phyloP scores from a whole-genome alignment of 92 coral and sea anemone genomes.

The Epizoanthus ramosus region DNA sequence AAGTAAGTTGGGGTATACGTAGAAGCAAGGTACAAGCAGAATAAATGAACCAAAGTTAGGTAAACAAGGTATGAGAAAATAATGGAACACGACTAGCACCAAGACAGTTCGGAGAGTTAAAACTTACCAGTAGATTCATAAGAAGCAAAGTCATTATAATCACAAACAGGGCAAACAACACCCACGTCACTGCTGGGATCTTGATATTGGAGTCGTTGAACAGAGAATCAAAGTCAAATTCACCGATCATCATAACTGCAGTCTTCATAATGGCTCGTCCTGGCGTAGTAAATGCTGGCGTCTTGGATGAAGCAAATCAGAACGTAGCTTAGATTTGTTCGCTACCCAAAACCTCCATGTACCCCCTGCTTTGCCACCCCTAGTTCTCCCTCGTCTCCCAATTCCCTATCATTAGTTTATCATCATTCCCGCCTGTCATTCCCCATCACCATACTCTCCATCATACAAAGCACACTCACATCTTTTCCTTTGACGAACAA shows the following conservation, averaged over 20 bases:
- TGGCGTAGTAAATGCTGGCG: constrained; percentile 68
- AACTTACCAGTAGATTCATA: constrained; percentile 90
- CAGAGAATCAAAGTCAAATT: constrained; percentile 83
- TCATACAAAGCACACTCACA: background rate
- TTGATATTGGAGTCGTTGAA: constrained; percentile 40
- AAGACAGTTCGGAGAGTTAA: background rate
- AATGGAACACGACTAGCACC: background rate
- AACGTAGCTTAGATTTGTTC: background rate
- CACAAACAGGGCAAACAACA: constrained; percentile 80
- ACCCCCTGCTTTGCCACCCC: no score
- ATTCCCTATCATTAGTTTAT: background rate
- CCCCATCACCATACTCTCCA: no score
- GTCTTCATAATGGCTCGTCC: constrained; percentile 87
- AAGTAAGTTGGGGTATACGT: background rate
- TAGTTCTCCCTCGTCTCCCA: background rate
- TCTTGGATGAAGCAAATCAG: background rate
- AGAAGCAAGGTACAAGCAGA: no score
- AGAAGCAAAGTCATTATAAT: constrained; percentile 90
- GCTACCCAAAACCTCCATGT: background rate
- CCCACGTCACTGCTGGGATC: constrained; percentile 76
- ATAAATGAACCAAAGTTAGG: no score
- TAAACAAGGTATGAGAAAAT: background rate
- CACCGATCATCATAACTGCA: constrained; percentile 98
- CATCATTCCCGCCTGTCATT: background rate
- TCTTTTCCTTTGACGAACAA: constrained; percentile 41